Base-by-base conservation (phyloP, 2,797 vertebrate genomes). In the Cryptoblepharus egeriae region DNA sequence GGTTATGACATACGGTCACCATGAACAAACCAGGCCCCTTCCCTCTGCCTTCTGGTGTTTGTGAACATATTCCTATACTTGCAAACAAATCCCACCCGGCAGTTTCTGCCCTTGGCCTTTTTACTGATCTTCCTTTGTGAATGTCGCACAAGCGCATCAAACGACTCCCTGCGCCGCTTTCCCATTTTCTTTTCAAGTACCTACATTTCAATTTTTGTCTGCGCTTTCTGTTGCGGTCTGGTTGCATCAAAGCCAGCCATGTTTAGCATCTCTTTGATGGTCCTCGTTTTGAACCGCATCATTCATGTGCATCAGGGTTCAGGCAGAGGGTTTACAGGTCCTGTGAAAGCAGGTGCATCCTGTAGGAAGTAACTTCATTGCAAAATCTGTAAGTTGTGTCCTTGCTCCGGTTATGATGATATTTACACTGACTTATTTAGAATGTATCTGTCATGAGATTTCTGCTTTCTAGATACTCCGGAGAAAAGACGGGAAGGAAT, bases 41-140 rank as follows among this genome's bases (percentile, higher is more conserved):
- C 45, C 45, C 45, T 49, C 11, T 2, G 20, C 57, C 57, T 6
- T 58, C 18, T 4, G 57, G 57, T 13, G 20, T 58, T 22, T 1
- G 22, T 58, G 22, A 24, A 24, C 18, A 57, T 12, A 58, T 22
- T 1, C 20, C 57, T 24, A 22, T 58, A 22, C 22, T 58, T 71
- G 28, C 18, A 12, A 28, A 28, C 15, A n/a, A n/a, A n/a, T 71
- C 42, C 28, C 20, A 58, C 20, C 57, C 18, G 16, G 7, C 22
- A 30, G 13, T 75, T 57, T n/a, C n/a, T 75, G 70, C 45, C 73
- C 42, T 58, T 64, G 72, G 73, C n/a, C 64, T 24, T 5, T 24
- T 75, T 73, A 69, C 72, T 28, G 55, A 60, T 76, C 35, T 12
- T 75, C 67, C 73, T 68, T 75, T 58, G 58, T 75, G 73, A 75